These are phyloP conservation scores for Elegia similella DNA, from an alignment of 2,888 invertebrate genomes.

Conservation along the genomic window DNA sequence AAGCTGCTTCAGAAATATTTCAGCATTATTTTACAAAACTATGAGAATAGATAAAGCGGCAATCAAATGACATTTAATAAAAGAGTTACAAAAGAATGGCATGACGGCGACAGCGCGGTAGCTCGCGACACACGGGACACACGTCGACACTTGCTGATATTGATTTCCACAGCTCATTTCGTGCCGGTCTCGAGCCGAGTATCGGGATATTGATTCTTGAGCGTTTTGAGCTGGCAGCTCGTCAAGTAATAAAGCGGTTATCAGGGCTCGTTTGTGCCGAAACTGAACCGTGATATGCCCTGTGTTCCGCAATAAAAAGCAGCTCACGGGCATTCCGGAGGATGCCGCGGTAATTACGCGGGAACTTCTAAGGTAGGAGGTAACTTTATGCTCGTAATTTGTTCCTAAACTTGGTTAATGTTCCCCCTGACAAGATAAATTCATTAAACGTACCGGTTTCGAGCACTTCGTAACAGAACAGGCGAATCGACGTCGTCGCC, in stretches of 20 bases:
- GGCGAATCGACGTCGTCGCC: conserved; percentile 43
- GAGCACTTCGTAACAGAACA: conserved; percentile 41
- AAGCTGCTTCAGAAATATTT: conserved; percentile 49
- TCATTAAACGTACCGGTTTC: conserved; percentile 67
- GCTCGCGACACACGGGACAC: conserved; percentile 31
- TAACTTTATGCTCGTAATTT: conserved; percentile 74
- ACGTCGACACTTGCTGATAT: conserved; percentile 44
- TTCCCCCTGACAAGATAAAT: conserved; percentile 75
- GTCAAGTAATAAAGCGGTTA: conserved; percentile 71
- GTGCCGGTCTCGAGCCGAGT: conserved; percentile 33
- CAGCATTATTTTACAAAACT: conserved; percentile 63
- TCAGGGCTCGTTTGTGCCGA: conserved; percentile 65
- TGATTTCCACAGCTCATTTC: conserved; percentile 44
- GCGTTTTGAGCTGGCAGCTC: conserved; percentile 54
- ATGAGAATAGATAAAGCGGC: conserved; percentile 42
- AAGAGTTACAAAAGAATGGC: conserved; percentile 33
- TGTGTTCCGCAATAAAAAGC: conserved; percentile 53
- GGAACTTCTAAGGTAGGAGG: conserved; percentile 63
- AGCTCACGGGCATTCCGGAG: conserved; percentile 50
- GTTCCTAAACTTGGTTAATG: conserved; percentile 74
- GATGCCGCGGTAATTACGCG: conserved; percentile 63
- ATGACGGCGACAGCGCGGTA: background rate
- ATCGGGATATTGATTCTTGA: conserved; percentile 54
- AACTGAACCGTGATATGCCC: conserved; percentile 61
- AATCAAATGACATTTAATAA: conserved; percentile 61